phyloP scores from a whole-genome alignment of 2,797 vertebrate genomes.

The Lateolabrax maculatus region DNA sequence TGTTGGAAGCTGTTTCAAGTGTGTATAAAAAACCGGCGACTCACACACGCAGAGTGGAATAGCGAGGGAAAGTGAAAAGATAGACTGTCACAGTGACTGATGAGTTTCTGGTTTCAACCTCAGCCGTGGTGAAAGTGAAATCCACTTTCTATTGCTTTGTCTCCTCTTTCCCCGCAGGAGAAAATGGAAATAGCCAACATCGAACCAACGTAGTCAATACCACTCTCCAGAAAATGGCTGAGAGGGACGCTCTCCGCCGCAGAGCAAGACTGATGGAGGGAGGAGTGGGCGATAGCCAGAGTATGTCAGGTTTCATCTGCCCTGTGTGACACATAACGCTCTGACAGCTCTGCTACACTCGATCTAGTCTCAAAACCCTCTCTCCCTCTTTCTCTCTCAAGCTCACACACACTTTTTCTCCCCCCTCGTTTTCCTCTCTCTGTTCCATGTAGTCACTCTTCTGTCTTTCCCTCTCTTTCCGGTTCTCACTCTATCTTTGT shows the following conservation, averaged over 20 bases:
- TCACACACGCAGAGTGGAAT: not conserved
- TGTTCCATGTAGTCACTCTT: not conserved
- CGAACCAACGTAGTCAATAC: slow-evolving; percentile 71
- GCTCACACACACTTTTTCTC: slow-evolving; percentile 21
- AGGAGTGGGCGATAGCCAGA: slow-evolving; percentile 61
- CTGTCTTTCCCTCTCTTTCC: slow-evolving; percentile 38
- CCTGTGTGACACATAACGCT: slow-evolving; percentile 51
- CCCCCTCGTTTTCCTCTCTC: not conserved
- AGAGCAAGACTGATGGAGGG: slow-evolving; percentile 58
- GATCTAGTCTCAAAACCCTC: slow-evolving; percentile 29
- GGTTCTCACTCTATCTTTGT: slow-evolving; percentile 56
- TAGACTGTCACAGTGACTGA: slow-evolving; percentile 65
- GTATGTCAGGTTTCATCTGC: slow-evolving; percentile 73
- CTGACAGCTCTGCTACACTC: slow-evolving; percentile 64
- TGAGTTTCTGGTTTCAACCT: slow-evolving; percentile 60
- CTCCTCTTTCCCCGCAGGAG: slow-evolving; percentile 70
- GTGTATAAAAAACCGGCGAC: slow-evolving; percentile 12
- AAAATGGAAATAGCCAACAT: slow-evolving; percentile 79
- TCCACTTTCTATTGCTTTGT: slow-evolving; percentile 65
- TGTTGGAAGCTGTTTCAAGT: slow-evolving; percentile 24
- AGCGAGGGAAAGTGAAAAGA: slow-evolving; percentile 38
- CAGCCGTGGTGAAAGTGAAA: slow-evolving; percentile 58
- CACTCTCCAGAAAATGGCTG: slow-evolving; percentile 66
- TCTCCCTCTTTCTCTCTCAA: not conserved
- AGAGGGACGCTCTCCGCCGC: slow-evolving; percentile 53